Conservation (phyloP, 2,888 invertebrate species). For the Papilio gigon region DNA sequence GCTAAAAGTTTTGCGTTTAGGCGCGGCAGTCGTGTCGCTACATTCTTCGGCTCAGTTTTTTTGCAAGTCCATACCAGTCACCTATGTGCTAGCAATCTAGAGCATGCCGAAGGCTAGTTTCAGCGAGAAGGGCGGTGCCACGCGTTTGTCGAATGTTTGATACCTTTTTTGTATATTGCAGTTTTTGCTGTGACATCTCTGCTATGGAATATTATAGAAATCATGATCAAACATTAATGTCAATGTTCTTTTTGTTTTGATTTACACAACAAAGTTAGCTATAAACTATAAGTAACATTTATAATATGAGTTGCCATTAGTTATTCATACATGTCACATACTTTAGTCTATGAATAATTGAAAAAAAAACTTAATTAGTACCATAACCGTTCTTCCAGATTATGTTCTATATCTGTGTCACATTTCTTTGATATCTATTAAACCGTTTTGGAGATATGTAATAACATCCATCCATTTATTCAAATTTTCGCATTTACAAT, state of each 20-base stretch:
- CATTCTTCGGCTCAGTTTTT: constrained; percentile 53
- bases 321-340: too few species aligned
- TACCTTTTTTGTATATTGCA: constrained; percentile 35
- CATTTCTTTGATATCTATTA: too few species aligned
- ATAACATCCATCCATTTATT: too few species aligned
- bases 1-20: constrained; percentile 29
- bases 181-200: constrained; percentile 23
- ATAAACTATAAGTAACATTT: too few species aligned
- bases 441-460: too few species aligned
- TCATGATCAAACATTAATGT: neutral
- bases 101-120: constrained; percentile 56
- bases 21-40: constrained; percentile 38
- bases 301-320: too few species aligned
- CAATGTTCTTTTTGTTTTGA: neutral
- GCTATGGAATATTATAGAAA: neutral
- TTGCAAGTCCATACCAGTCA: constrained; percentile 51
- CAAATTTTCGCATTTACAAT: too few species aligned
- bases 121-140: constrained; percentile 35
- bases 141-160: constrained; percentile 34
- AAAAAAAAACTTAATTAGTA: too few species aligned
- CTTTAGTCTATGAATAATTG: too few species aligned
- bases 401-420: too few species aligned
- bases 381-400: too few species aligned
- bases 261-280: too few species aligned
- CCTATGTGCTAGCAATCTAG: constrained; percentile 63